phyloP scores from a whole-genome alignment of 2,797 vertebrate species.

The Pyrocephalus nanus region DNA sequence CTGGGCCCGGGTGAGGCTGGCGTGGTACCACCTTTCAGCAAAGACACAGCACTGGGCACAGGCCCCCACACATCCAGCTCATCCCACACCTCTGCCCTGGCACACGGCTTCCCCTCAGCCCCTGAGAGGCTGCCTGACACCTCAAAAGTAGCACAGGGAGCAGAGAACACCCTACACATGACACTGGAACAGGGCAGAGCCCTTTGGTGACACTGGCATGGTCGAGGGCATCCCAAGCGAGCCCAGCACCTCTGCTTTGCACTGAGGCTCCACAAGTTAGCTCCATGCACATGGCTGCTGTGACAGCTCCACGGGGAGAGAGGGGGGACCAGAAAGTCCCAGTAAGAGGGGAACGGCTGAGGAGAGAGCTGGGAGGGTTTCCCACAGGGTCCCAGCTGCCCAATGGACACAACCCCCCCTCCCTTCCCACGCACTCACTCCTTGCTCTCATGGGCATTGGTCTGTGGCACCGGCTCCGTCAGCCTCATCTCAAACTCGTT shows the following conservation, averaged over 20 bases:
- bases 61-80: not conserved
- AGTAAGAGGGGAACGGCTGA: not conserved
- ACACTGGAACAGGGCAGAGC: not conserved
- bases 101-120: not conserved
- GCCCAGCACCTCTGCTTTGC: not conserved
- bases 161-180: not conserved
- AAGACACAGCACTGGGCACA: not conserved
- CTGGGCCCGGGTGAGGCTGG: slow-evolving; percentile 89
- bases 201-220: not conserved
- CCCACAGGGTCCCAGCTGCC: not conserved
- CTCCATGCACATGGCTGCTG: not conserved
- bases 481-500: slow-evolving; percentile 99
- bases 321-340: not conserved
- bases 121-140: not conserved
- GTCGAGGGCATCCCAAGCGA: not conserved
- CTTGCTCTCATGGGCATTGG: slow-evolving; percentile 98
- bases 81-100: not conserved
- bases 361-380: not conserved
- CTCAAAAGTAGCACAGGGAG: not conserved
- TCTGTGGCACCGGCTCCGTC: slow-evolving; percentile 96
- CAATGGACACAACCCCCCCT: not conserved
- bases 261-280: not conserved
- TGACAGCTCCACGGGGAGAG: not conserved
- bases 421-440: slow-evolving; percentile 81
- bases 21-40: slow-evolving; percentile 91